Conservation (phyloP, 2,797 vertebrate genomes). For the Rhinoraja longicauda region DNA sequence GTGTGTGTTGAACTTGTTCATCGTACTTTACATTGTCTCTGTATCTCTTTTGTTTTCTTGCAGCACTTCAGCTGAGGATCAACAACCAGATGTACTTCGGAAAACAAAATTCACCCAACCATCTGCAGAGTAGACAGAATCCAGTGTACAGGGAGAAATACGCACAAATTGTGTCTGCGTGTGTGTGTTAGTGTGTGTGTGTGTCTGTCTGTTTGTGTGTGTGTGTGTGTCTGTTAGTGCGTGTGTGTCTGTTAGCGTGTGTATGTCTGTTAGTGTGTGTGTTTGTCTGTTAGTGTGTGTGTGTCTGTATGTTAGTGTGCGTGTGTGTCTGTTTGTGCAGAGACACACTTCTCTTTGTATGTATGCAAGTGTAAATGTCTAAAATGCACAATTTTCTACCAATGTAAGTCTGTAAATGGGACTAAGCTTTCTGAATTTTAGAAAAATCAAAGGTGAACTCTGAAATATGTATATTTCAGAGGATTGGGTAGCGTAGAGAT, state of each 20-base stretch:
- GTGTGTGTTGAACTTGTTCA: background rate
- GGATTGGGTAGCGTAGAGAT: too few species aligned
- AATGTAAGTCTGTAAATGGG: background rate
- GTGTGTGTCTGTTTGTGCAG: background rate
- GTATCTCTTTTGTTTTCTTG: background rate
- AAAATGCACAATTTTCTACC: background rate
- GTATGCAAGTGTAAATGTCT: background rate
- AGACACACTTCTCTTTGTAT: too few species aligned
- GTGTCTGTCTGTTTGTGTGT: background rate
- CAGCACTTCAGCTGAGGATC: conserved; percentile 7
- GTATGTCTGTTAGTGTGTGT: background rate
- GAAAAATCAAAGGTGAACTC: background rate
- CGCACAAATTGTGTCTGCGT: background rate
- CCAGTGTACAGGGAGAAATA: too few species aligned
- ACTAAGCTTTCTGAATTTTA: background rate
- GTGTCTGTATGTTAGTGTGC: background rate
- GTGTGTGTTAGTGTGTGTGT: background rate
- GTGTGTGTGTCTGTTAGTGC: too few species aligned
- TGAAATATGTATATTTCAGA: background rate
- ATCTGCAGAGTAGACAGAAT: background rate
- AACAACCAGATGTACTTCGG: background rate
- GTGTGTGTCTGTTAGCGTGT: background rate
- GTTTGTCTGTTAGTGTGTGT: background rate
- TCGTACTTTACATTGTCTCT: background rate
- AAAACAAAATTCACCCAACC: conserved; percentile 20